These are phyloP conservation scores for Xestobium rufovillosum DNA, from an alignment of 2,888 invertebrate genomes.

Conservation along the genomic window DNA sequence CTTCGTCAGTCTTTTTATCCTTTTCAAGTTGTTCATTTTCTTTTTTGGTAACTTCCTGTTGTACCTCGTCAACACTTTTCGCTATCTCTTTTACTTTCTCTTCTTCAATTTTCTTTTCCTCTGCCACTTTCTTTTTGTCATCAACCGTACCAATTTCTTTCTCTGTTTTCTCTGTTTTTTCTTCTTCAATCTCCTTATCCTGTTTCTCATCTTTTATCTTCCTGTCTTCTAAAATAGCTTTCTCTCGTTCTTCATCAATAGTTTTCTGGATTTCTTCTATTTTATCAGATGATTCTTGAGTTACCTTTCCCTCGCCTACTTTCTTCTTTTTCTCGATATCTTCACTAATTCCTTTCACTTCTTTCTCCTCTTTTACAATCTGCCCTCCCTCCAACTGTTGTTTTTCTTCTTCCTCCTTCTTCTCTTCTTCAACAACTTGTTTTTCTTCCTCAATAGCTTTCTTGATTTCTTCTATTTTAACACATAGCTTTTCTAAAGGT, in stretches of 20 bases:
- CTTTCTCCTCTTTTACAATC: conserved; percentile 12
- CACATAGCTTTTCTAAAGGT: conserved; percentile 21
- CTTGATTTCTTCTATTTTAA: conserved; percentile 22
- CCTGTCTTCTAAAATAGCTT: conserved; percentile 26
- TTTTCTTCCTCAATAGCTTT: conserved; percentile 13
- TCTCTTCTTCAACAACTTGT: neutral
- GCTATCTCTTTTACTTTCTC: conserved; percentile 14
- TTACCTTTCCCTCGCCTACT: conserved; percentile 35
- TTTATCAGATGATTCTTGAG: conserved; percentile 17
- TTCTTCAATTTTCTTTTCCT: conserved; percentile 16
- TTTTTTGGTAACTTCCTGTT: conserved; percentile 12
- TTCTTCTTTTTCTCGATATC: conserved; percentile 38
- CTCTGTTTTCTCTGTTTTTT: too few relatives aligned
- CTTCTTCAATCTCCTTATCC: conserved; percentile 17
- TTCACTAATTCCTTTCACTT: conserved; percentile 18
- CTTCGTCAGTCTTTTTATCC: conserved; percentile 37
- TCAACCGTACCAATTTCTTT: conserved; percentile 15
- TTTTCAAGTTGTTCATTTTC: conserved; percentile 29
- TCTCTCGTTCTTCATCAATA: neutral
- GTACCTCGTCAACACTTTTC: conserved; percentile 10
- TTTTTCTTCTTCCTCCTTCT: conserved; percentile 5
- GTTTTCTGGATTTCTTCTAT: conserved; percentile 12
- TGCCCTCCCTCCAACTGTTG: conserved; percentile 14
- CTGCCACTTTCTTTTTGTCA: conserved; percentile 20
- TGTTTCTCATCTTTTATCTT: conserved; percentile 15